Base-by-base conservation (phyloP, 2,113 vertebrate genomes). In the Lates calcarifer region DNA sequence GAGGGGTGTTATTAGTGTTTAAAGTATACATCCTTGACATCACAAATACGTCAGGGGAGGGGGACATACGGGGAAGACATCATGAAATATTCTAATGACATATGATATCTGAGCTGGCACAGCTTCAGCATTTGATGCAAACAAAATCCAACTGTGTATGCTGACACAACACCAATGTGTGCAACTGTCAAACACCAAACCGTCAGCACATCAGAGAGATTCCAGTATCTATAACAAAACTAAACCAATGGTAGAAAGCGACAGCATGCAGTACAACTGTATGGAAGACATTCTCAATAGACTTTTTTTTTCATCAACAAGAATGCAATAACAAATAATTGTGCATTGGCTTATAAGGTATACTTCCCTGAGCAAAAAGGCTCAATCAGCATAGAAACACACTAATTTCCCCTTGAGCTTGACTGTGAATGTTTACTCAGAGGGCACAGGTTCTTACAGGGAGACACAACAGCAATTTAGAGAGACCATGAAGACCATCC, bases 351-450 rank as follows among this genome's bases (percentile, higher is more conserved):
- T 78, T 87, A 17, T 47, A 56, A 61, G 71, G 79, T 31, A 80
- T 33, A 77, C 82, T 74, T 91, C 89, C 87, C 91, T 91, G 86
- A 92, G 91, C 87, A 61, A 75, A 75, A 82, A 71, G 75, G 77
- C 79, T 87, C 80, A 65, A 74, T 26, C 28, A 63, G 68, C 37
- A 69, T 22, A 83, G 53, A 69, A 76, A 51, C 55, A 74, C 37
- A 77, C 24, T 47, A 4, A 47, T 11, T 58, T 37, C 29, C 58
- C 24, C 49, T 56, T 3, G 10, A 70, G 69, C 31, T 49, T 76
- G 66, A 53, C 35, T 56, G 35, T 29, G 24, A 77, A 35, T n/a
- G 15, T 75, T 61, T 15, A 72, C 53, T 71, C 72, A 58, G 37
- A 57, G 65, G 64, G 22, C n/a, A 31, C n/a, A 64, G 29, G 12